Percentiles rank a stretch among this genome's conserved stretches.
Evolutionary conservation across 1,140 invertebrate genomes (phyloP).

Genomic region (Rhyacophila brunnea): DNA sequence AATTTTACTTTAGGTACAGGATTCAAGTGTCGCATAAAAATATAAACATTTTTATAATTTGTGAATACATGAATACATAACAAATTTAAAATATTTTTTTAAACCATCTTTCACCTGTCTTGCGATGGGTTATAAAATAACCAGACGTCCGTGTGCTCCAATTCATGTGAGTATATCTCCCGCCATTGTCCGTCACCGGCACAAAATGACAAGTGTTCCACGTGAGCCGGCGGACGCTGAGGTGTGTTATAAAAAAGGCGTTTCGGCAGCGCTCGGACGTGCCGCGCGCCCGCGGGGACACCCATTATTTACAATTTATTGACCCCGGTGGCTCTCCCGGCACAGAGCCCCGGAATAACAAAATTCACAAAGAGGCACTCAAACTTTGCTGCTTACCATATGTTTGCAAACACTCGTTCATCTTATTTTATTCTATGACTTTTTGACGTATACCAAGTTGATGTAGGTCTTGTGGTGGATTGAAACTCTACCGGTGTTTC

Average conservation of each 20-base stretch:
- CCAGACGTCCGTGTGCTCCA: background rate
- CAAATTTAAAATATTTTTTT: too few species aligned
- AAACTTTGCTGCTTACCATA: background rate
- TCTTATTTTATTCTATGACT: too few species aligned
- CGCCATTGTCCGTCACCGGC: slow-evolving; percentile 5
- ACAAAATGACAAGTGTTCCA: slow-evolving; percentile 23
- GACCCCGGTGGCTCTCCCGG: slow-evolving; percentile 6
- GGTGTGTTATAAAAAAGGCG: slow-evolving; percentile 22
- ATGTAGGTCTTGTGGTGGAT: too few species aligned
- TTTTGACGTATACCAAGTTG: too few species aligned
- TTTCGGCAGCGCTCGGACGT: slow-evolving; percentile 8
- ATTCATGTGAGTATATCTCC: background rate
- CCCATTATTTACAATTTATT: slow-evolving; percentile 33
- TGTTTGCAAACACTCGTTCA: too few species aligned
- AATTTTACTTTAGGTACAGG: too few species aligned
- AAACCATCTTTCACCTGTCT: too few species aligned
- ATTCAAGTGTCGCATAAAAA: too few species aligned
- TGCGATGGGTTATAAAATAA: too few species aligned
- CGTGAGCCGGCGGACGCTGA: background rate
- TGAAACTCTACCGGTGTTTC: too few species aligned
- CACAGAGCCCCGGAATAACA: slow-evolving; percentile 8
- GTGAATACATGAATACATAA: too few species aligned
- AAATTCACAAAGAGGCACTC: background rate
- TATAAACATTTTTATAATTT: too few species aligned
- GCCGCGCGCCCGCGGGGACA: slow-evolving; percentile 7